Evolutionary conservation across 2,113 vertebrate species (phyloP).

Genomic region (Holacanthus passer): DNA sequence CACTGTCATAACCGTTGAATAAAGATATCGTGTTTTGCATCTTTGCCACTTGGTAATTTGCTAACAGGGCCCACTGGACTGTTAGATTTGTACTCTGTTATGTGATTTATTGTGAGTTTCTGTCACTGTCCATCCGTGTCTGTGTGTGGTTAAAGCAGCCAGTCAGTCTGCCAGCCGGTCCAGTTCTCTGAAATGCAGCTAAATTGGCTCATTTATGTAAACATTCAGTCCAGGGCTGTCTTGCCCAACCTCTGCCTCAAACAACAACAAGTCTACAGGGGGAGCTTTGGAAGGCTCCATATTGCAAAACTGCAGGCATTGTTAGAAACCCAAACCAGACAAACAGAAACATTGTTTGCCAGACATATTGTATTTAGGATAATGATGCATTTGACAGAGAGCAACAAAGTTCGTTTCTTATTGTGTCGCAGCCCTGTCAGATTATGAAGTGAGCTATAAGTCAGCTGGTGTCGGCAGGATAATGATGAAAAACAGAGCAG

Average conservation of each 20-base stretch:
- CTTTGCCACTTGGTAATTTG: constrained; percentile 54
- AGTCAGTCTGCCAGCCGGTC: constrained; percentile 47
- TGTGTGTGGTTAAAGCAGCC: constrained; percentile 45
- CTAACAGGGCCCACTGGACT: constrained; percentile 46
- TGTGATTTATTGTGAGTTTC: constrained; percentile 49
- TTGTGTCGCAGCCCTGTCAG: constrained; percentile 30
- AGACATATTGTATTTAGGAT: constrained; percentile 58
- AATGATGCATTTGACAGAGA: constrained; percentile 66
- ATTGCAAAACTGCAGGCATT: constrained; percentile 49
- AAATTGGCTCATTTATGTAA: constrained; percentile 79
- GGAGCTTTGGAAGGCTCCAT: constrained; percentile 53
- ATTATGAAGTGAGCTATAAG: constrained; percentile 30
- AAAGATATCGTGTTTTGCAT: constrained; percentile 36
- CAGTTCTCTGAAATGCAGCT: constrained; percentile 67
- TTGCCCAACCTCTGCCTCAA: constrained; percentile 58
- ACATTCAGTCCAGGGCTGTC: constrained; percentile 55
- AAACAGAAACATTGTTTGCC: constrained; percentile 51
- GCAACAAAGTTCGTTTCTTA: constrained; percentile 48
- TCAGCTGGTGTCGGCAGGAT: neutral
- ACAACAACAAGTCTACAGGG: constrained; percentile 57
- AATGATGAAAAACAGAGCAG: constrained; percentile 38
- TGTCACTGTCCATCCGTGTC: constrained; percentile 43
- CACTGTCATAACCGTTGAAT: neutral
- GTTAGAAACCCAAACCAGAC: constrained; percentile 52
- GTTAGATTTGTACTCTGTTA: constrained; percentile 34